Conservation (phyloP, 2,113 vertebrate genomes). For the Catagonus wagneri region DNA sequence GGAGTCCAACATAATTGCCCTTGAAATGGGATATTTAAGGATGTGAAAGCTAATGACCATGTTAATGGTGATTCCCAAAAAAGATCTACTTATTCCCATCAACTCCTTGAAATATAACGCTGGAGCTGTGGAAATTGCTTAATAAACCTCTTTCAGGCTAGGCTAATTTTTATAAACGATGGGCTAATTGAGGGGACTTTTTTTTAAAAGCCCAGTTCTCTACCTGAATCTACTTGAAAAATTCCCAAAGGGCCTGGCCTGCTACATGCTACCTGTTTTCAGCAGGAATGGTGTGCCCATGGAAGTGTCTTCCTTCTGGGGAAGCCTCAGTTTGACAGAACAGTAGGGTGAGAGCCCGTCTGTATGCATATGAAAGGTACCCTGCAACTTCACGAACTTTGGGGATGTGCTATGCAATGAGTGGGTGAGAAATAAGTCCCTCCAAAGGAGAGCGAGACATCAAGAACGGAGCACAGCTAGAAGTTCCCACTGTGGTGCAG, state of each 20-base stretch:
- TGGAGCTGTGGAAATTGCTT: constrained; percentile 24
- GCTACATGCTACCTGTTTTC: not conserved
- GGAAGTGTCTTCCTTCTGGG: not conserved
- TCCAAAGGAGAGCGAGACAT: not conserved
- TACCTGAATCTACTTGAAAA: not conserved
- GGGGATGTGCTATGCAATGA: not conserved
- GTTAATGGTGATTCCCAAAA: constrained; percentile 49
- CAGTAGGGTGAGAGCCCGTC: constrained; percentile 24
- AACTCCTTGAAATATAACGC: constrained; percentile 57
- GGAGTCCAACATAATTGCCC: constrained; percentile 50
- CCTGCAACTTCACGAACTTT: not conserved
- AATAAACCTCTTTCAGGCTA: constrained; percentile 48
- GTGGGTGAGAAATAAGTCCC: not conserved
- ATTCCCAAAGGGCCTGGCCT: not conserved
- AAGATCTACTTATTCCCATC: constrained; percentile 26
- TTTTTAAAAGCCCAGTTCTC: not conserved
- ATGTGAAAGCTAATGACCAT: constrained; percentile 23
- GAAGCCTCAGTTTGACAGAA: not conserved
- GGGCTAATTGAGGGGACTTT: not conserved
- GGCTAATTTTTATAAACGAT: constrained; percentile 5
- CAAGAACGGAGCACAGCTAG: not conserved
- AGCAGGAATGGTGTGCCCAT: not conserved
- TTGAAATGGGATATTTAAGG: constrained; percentile 63
- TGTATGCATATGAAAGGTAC: constrained; percentile 30
- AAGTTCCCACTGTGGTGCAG: not conserved